Base-by-base conservation (phyloP, 2,888 invertebrate species). In the Drosophila pseudotakahashii region DNA sequence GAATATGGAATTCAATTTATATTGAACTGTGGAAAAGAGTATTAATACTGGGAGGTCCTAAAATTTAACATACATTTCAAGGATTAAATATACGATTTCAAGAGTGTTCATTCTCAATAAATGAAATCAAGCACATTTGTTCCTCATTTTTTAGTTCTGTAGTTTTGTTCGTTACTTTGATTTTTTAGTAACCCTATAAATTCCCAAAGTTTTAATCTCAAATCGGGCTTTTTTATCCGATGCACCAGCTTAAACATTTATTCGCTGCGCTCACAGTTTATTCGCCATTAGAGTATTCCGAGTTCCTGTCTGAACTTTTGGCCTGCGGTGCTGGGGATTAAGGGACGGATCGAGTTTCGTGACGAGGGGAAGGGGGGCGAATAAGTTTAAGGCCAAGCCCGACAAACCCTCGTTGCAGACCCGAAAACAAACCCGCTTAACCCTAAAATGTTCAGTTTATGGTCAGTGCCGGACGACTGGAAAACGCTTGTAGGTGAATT, bases 391-490 rank as follows among this genome's bases (percentile, higher is more conserved):
- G 39, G 51, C 50, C 48, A 41, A 47, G 45, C 47, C 23, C 16
- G 39, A 44, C 42, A 72, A 48, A 52, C 50, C 47, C 47, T 34
- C 7, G 30, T 30, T 36, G 73, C 66, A 80, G 47, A 57, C 48
- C 57, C 71, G 66, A 69, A 59, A 58, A 74, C 57, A 78, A 47
- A 57, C 41, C 63, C 55, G 47, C 68, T 68, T 51, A 66, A 71
- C 77, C 88, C 77, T 64, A 67, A 85, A 81, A 62, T 68, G 70
- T 79, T 77, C 53, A 63, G 77, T 73, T 85, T 73, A 82, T 75
- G 86, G 79, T 73, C 68, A 58, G 57, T 52, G 23, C 16, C 42
- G 61, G 67, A 41, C 60, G 45, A 45, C 48, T 64, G 64, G 72
- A 74, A 79, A 75, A 57, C 73, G 72, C 72, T 79, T 39, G n/a